Percentiles rank a stretch among this genome's conserved stretches.
These are phyloP conservation scores for Zosterops lateralis DNA, from an alignment of 2,113 vertebrate species.

Conservation along the genomic window DNA sequence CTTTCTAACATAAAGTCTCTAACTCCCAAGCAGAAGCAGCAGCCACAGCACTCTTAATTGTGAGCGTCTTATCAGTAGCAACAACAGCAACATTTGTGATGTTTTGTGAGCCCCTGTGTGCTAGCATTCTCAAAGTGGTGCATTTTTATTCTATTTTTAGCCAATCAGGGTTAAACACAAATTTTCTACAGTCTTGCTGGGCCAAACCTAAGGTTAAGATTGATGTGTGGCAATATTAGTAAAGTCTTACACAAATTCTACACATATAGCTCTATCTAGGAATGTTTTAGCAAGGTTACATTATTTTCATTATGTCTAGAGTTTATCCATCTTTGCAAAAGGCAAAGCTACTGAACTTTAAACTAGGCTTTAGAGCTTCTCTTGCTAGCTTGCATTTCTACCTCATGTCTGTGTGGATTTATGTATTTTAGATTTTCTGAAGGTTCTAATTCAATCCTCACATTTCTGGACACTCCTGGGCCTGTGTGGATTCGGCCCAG, in stretches of 20 bases:
- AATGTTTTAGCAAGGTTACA: background rate
- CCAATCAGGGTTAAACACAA: background rate
- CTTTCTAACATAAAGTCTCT: background rate
- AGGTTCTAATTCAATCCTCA: background rate
- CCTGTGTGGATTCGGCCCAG: background rate
- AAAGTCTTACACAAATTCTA: background rate
- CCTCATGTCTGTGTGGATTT: background rate
- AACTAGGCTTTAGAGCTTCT: background rate
- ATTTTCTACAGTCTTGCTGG: background rate
- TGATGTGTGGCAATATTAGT: background rate
- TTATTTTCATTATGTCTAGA: background rate
- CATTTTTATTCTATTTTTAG: background rate
- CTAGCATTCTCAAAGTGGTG: background rate
- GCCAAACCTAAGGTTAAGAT: background rate
- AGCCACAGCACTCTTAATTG: background rate
- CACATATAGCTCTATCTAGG: background rate
- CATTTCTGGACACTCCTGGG: background rate
- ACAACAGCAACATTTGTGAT: background rate
- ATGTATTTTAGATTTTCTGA: background rate
- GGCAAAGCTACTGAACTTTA: background rate
- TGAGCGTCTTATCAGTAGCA: background rate
- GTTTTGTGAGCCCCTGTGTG: background rate
- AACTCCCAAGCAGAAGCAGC: background rate
- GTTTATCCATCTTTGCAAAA: background rate
- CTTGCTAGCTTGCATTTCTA: background rate